phyloP scores from a whole-genome alignment of 2,888 invertebrate species.

The Endotricha flammealis region DNA sequence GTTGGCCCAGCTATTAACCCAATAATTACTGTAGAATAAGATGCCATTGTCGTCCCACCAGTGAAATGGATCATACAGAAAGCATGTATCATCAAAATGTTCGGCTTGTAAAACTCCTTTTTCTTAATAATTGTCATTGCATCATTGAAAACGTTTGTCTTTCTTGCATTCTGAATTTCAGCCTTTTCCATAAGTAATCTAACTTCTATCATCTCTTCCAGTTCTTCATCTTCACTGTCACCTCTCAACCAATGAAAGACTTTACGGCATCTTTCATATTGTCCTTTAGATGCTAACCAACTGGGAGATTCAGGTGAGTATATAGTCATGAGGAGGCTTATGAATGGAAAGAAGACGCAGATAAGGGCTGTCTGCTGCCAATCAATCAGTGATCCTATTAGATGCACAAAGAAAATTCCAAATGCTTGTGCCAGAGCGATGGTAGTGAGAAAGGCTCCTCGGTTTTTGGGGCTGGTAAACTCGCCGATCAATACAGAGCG shows the following conservation, averaged over 20 bases:
- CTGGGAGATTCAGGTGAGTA: slow-evolving; percentile 80
- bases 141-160: slow-evolving; percentile 16
- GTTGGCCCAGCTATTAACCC: slow-evolving; percentile 72
- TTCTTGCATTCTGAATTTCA: slow-evolving; percentile 4
- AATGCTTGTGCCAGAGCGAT: slow-evolving; percentile 77
- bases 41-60: slow-evolving; percentile 82
- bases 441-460: slow-evolving; percentile 79
- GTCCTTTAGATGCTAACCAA: slow-evolving; percentile 79
- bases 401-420: slow-evolving; percentile 80
- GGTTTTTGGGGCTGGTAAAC: slow-evolving; percentile 76
- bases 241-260: slow-evolving; percentile 79
- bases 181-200: slow-evolving; percentile 29
- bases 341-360: slow-evolving; percentile 55
- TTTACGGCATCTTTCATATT: slow-evolving; percentile 68
- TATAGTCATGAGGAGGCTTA: slow-evolving; percentile 56
- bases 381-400: slow-evolving; percentile 75
- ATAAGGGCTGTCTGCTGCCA: slow-evolving; percentile 77
- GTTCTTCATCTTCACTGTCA: slow-evolving; percentile 53
- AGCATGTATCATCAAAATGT: slow-evolving; percentile 76
- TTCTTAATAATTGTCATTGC: slow-evolving; percentile 30
- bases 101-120: slow-evolving; percentile 74
- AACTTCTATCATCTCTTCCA: slow-evolving; percentile 49
- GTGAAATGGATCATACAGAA: slow-evolving; percentile 81
- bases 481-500: slow-evolving; percentile 75
- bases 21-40: slow-evolving; percentile 81